Evolutionary conservation across 2,888 invertebrate genomes (phyloP), one percentile per base, ranked within the genome.

Genomic region (Volucella inflata): DNA sequence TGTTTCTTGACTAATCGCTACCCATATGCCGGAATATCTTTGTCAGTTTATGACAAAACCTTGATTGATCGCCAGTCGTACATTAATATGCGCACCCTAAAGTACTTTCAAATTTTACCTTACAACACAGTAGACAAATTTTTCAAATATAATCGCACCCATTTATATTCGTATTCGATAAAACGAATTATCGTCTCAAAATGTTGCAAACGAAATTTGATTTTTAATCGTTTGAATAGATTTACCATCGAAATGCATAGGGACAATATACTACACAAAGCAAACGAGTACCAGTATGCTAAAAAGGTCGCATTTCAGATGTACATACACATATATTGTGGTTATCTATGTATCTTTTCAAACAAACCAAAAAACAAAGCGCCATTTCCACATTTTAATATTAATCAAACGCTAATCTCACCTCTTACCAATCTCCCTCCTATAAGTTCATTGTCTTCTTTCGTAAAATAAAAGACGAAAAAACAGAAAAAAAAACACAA

Each of bases 371-470:
- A 62, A 21, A 50, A 42, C 38, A 14, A 53, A 62, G 14, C 42
- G 36, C 55, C 30, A 76, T 82, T 71, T 77, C 51, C 60, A 77
- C 77, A 82, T 67, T 72, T 82, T 50, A 62, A 82, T 78, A 68
- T 64, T 74, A 78, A 83, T 57, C 55, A 76, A 53, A 65, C 10
- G 48, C 53, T 67, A 67, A 71, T 68, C 40, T 55, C 11, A 16
- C 8, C 53, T 83, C 70, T 74, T 83, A 70, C 64, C 50, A 75
- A 79, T 51, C 30, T 40, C 38, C 21, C 10, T 12, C 46, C 40
- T 12, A 57, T 46, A 70, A 59, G 84, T 84, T 84, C 78, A 84
- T 79, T 59, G 84, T 38, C 84, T 84, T 79, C 79, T 79, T 76
- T 84, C 84, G 75, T 79, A 84, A 79, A 72, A n/a, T n/a, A n/a